Conservation (phyloP, 1,140 invertebrate species). For the Globodera rostochiensis region DNA sequence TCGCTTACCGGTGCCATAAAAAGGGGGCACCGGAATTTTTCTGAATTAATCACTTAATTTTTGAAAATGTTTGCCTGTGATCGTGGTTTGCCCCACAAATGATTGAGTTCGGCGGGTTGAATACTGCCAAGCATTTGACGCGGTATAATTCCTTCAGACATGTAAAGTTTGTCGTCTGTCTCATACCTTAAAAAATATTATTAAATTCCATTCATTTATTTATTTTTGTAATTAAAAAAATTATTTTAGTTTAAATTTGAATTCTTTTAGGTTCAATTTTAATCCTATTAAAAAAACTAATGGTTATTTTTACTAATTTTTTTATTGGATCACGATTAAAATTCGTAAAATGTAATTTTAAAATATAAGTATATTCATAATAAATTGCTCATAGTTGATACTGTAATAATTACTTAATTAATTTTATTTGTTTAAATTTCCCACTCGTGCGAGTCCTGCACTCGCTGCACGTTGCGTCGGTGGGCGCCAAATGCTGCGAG, state of each 20-base stretch:
- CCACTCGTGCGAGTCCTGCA: conserved; percentile 45
- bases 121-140: conserved; percentile 31
- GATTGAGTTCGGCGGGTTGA: conserved; percentile 26
- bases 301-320: too few species aligned
- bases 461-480: conserved; percentile 41
- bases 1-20: too few species aligned
- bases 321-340: too few species aligned
- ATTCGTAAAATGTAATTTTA: too few species aligned
- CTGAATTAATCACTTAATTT: too few species aligned
- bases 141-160: conserved; percentile 48
- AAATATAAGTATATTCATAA: too few species aligned
- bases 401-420: background rate
- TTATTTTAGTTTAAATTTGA: too few species aligned
- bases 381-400: background rate
- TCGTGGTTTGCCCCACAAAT: conserved; percentile 35
- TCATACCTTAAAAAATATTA: conserved; percentile 30
- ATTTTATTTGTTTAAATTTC: background rate
- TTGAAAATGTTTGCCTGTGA: conserved; percentile 28
- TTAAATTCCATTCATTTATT: too few species aligned
- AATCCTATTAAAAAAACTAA: too few species aligned
- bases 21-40: too few species aligned
- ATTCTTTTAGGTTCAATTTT: too few species aligned
- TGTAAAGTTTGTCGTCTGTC: conserved; percentile 37
- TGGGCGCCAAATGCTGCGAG: conserved; percentile 41
- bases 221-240: too few species aligned